These are phyloP conservation scores for Trilocha varians DNA, from an alignment of 2,888 invertebrate genomes.

Conservation along the genomic window DNA sequence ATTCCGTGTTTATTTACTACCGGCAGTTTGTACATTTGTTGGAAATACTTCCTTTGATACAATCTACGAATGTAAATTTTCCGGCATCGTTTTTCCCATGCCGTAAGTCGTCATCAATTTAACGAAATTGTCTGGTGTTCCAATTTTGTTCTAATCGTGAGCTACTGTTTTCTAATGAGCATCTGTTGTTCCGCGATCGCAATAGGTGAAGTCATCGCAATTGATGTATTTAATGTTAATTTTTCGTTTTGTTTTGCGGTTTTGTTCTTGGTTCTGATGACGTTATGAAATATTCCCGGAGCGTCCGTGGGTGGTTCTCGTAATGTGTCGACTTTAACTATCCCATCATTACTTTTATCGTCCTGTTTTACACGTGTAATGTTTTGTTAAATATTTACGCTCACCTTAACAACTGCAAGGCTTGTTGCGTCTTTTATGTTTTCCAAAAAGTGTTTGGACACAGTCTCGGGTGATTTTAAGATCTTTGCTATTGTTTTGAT, in stretches of 20 bases:
- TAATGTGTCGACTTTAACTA: constrained; percentile 37
- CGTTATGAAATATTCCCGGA: constrained; percentile 47
- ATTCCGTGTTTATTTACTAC: constrained; percentile 13
- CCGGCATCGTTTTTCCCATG: constrained; percentile 29
- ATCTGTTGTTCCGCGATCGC: constrained; percentile 11
- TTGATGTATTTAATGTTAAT: constrained; percentile 40
- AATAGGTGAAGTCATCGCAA: constrained; percentile 26
- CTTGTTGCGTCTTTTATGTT: constrained; percentile 8
- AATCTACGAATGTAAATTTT: constrained; percentile 2
- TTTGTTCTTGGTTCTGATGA: constrained; percentile 49
- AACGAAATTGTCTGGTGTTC: constrained; percentile 17
- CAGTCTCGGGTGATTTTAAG: no score
- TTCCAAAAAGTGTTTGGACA: not conserved
- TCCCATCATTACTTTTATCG: constrained; percentile 43
- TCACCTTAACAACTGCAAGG: constrained; percentile 9
- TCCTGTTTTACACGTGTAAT: constrained; percentile 23
- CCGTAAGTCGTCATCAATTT: constrained; percentile 37
- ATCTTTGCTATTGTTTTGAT: no score
- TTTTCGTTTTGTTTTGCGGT: constrained; percentile 49
- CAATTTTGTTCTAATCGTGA: constrained; percentile 13
- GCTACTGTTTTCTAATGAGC: constrained; percentile 9
- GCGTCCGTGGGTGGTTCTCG: constrained; percentile 48
- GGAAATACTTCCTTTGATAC: not conserved
- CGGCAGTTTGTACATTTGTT: constrained; percentile 12
- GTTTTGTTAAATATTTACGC: constrained; percentile 20